Base-by-base conservation (phyloP, 2,113 vertebrate species). In the Podarcis muralis region DNA sequence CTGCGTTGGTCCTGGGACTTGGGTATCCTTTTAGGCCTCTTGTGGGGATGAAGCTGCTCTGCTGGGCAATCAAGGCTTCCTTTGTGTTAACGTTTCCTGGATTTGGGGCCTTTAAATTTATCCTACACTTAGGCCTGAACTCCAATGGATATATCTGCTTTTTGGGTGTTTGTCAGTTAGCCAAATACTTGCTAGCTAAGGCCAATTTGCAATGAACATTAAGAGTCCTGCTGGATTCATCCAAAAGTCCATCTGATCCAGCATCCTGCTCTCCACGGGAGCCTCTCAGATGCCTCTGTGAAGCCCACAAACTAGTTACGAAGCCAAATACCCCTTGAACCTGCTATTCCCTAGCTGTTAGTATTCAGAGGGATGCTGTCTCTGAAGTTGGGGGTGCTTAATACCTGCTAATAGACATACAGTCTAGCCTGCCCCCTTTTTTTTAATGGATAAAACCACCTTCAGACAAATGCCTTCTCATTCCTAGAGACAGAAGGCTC, bases 401-500 rank as follows among this genome's bases (percentile, higher is more conserved):
- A 53, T 53, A 53, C 48, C 48, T 53, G 48, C 48, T 53, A 53
- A 53, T 53, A 53, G 48, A 11, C 48, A 53, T 12, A 53, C 48
- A 53, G 48, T 53, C 48, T 48, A 48, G 48, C 8, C 48, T 48
- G 48, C 48, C 23, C 35, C 15, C 43, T 15, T 18, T 85, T 85
- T 68, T 30, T 69, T 7, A 20, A 20, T 20, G 66, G 65, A 32
- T 59, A 16, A 48, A 79, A 13, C 27, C 59, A 78, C 81, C 5
- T 62, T 90, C 37, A 88, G 71, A n/a, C 3, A 71, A 86, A 40
- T 13, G 32, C 40, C 82, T 91, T 69, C 86, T 84, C 1, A 12
- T 93, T 35, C 15, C 22, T 69, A 96, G 97, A 95, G 78, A 84
- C 81, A 93, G 43, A 94, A 92, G 0, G 77, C 81, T 0, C 18